Evolutionary conservation across 2,113 vertebrate species (phyloP).

Genomic region (Xenopus laevis): DNA sequence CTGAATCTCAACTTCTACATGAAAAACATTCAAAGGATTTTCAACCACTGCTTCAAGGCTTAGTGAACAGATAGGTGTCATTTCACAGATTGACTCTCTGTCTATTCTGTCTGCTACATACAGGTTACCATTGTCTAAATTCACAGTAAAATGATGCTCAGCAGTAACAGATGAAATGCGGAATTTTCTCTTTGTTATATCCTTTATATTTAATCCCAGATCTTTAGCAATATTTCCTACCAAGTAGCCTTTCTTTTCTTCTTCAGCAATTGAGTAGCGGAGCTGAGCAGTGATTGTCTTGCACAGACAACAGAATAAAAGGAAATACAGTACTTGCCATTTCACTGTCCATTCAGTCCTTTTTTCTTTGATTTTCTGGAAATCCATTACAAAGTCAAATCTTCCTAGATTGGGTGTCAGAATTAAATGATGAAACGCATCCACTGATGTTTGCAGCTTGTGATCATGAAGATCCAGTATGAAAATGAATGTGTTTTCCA

Average conservation of each 20-base stretch:
- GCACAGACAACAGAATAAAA: constrained; percentile 45
- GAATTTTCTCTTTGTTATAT: constrained; percentile 52
- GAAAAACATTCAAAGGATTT: constrained; percentile 66
- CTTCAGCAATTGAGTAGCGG: constrained; percentile 61
- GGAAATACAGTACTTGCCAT: constrained; percentile 51
- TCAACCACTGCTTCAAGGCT: constrained; percentile 70
- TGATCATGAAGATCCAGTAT: not conserved
- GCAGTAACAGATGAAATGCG: constrained; percentile 58
- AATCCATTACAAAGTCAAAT: not conserved
- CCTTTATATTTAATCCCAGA: constrained; percentile 53
- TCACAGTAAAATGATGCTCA: constrained; percentile 55
- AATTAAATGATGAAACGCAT: not conserved
- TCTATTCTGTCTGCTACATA: constrained; percentile 59
- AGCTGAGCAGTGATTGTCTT: constrained; percentile 50
- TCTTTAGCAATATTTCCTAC: constrained; percentile 63
- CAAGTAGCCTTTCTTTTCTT: constrained; percentile 60
- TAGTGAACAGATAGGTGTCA: constrained; percentile 58
- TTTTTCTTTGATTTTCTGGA: constrained; percentile 20
- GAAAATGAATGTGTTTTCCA: constrained; percentile 14
- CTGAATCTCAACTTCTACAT: constrained; percentile 62
- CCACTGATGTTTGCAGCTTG: constrained; percentile 26
- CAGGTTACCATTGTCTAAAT: constrained; percentile 54
- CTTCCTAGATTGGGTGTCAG: not conserved
- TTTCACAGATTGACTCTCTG: constrained; percentile 64
- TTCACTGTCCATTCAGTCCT: constrained; percentile 15